Percentiles rank a stretch among this genome's conserved stretches.
Conservation (phyloP, 2,797 vertebrate species). For the Ctenosaura bakeri region DNA sequence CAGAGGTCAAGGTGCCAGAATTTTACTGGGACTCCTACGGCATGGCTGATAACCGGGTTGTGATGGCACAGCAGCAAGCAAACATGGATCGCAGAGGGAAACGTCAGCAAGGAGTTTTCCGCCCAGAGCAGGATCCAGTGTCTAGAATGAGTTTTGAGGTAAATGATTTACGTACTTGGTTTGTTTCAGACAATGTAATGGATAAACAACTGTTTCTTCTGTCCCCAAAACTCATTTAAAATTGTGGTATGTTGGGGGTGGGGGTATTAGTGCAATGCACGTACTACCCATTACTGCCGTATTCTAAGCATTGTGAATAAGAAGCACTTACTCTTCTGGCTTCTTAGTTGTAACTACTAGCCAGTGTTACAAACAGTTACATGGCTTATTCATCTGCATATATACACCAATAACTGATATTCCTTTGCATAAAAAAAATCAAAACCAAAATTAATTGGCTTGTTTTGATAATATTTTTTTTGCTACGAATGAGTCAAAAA, state of each 20-base stretch:
- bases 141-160: conserved; percentile 92
- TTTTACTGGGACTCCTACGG: conserved; percentile 95
- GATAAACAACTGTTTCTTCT: background rate
- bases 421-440: too few species aligned
- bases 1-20: conserved; percentile 91
- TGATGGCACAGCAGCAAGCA: conserved; percentile 84
- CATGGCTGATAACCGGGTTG: conserved; percentile 85
- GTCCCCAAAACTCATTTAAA: background rate
- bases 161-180: conserved; percentile 30
- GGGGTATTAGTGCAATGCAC: background rate
- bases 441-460: background rate
- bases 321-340: background rate
- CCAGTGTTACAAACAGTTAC: background rate
- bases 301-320: background rate
- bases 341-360: background rate
- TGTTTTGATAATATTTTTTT: background rate
- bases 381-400: background rate
- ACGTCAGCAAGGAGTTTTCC: conserved; percentile 87
- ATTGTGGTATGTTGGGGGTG: background rate
- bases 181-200: background rate
- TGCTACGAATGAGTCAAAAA: background rate
- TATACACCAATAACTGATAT: background rate
- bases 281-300: background rate
- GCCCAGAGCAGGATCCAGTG: conserved; percentile 87
- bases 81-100: conserved; percentile 87